phyloP scores from a whole-genome alignment of 2,797 vertebrate species.

The Xyrichtys novacula region DNA sequence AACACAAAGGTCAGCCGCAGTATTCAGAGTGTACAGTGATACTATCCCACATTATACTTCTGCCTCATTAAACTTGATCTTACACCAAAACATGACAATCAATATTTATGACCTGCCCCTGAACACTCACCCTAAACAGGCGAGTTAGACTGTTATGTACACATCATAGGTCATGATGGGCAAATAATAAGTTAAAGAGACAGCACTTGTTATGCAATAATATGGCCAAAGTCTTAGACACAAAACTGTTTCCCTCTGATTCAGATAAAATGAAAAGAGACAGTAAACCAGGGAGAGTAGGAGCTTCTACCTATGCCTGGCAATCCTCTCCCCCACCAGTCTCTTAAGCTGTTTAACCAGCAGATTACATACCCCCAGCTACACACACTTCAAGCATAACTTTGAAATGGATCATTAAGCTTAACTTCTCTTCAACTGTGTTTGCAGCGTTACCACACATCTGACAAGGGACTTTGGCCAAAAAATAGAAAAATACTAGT shows the following conservation, averaged over 20 bases:
- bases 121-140: too few relatives aligned
- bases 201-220: background rate
- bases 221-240: background rate
- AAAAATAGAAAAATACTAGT: background rate
- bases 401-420: background rate
- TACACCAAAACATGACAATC: too few relatives aligned
- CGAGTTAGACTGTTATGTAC: too few relatives aligned
- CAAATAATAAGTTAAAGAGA: too few relatives aligned
- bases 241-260: background rate
- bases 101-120: too few relatives aligned
- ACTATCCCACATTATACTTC: too few relatives aligned
- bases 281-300: slow-evolving; percentile 29
- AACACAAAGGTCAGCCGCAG: too few relatives aligned
- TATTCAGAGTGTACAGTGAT: too few relatives aligned
- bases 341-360: slow-evolving; percentile 64
- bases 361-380: slow-evolving; percentile 67
- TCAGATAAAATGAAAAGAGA: too few relatives aligned
- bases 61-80: too few relatives aligned
- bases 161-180: too few relatives aligned
- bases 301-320: slow-evolving; percentile 69
- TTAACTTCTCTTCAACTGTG: slow-evolving; percentile 1
- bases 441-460: slow-evolving; percentile 4
- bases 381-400: background rate
- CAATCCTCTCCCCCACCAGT: slow-evolving; percentile 67
- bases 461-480: background rate